These are phyloP conservation scores for Orius insidiosus DNA, from an alignment of 1,140 invertebrate species.

Conservation along the genomic window DNA sequence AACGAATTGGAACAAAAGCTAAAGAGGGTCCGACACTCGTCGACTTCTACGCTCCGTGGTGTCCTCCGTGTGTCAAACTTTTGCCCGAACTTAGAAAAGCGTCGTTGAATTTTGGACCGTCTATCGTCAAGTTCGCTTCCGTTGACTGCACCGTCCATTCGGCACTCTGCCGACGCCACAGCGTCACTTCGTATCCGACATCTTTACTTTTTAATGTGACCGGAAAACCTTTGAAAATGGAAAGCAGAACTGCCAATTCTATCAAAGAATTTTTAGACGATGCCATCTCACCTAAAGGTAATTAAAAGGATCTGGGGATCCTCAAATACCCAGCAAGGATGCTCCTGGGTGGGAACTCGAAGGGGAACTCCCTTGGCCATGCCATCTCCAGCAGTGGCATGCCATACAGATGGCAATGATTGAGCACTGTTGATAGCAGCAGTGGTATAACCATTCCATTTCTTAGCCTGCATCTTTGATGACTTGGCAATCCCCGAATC, in stretches of 20 bases:
- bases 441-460: too few relatives aligned
- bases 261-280: conserved; percentile 53
- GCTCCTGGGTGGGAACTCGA: too few relatives aligned
- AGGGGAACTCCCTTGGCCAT: too few relatives aligned
- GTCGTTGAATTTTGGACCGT: conserved; percentile 32
- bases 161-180: conserved; percentile 37
- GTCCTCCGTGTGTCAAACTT: conserved; percentile 60
- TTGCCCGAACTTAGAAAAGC: conserved; percentile 55
- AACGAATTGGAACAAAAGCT: neutral
- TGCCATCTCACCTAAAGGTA: conserved; percentile 32
- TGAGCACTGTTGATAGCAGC: too few relatives aligned
- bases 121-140: conserved; percentile 42
- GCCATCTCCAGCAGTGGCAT: too few relatives aligned
- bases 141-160: conserved; percentile 40
- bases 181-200: conserved; percentile 48
- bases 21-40: conserved; percentile 40
- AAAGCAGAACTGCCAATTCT: conserved; percentile 36
- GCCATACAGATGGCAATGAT: too few relatives aligned
- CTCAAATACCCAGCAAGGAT: too few relatives aligned
- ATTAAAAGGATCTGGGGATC: too few relatives aligned
- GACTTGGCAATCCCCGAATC: too few relatives aligned
- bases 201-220: conserved; percentile 50
- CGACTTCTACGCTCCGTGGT: conserved; percentile 71
- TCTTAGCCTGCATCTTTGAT: too few relatives aligned
- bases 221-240: conserved; percentile 36